phyloP scores from a whole-genome alignment of 1,140 invertebrate species.

The Caerostris darwini region DNA sequence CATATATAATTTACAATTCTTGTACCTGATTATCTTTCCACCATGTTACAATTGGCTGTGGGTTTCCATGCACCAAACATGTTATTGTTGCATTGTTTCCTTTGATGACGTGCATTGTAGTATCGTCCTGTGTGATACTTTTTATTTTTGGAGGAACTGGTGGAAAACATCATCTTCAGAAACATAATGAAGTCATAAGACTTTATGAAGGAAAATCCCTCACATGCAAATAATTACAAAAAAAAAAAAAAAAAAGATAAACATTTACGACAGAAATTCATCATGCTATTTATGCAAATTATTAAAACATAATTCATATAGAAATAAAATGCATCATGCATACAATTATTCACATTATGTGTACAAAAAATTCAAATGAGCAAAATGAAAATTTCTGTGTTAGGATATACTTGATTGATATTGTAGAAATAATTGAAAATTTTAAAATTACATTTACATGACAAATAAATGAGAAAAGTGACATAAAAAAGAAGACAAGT shows the following conservation, averaged over 20 bases:
- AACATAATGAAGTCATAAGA: conserved; percentile 77
- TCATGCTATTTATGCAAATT: not conserved
- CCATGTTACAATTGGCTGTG: conserved; percentile 78
- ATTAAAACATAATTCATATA: no score
- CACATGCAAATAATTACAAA: conserved; percentile 55
- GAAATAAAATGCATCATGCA: no score
- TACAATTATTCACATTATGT: no score
- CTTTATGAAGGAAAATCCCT: conserved; percentile 71
- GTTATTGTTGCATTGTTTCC: conserved; percentile 72
- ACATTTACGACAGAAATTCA: not conserved
- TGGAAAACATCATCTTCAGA: conserved; percentile 78
- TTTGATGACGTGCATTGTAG: not conserved
- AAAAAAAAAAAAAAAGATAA: not conserved
- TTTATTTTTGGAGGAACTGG: conserved; percentile 75
- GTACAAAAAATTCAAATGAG: no score
- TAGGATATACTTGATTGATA: no score
- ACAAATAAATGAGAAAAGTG: no score
- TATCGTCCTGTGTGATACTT: conserved; percentile 65
- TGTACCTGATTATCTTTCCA: conserved; percentile 75
- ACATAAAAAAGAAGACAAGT: no score
- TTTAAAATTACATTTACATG: no score
- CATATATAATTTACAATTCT: not conserved
- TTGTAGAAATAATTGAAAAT: no score
- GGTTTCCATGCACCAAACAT: conserved; percentile 77
- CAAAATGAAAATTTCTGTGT: no score